phyloP scores from a whole-genome alignment of 2,113 vertebrate genomes.

The Cyphomyrus discorhynchus region DNA sequence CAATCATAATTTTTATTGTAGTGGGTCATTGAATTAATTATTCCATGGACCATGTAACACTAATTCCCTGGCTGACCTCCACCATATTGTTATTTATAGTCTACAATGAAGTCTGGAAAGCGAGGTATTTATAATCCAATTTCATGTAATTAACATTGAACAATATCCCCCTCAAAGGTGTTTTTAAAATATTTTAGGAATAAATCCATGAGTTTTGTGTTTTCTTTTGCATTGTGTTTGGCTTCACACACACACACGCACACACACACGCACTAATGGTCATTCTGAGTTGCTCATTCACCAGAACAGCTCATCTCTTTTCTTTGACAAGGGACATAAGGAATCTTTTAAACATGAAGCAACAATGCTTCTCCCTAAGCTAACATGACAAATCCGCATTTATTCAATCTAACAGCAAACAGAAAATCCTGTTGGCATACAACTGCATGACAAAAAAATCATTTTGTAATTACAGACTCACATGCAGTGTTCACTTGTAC shows the following conservation, averaged over 20 bases:
- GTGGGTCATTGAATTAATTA: slow-evolving; percentile 2
- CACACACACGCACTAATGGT: not conserved
- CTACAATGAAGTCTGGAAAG: not conserved
- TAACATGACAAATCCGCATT: not conserved
- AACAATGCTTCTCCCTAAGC: not conserved
- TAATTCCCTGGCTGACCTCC: not conserved
- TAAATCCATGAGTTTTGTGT: not conserved
- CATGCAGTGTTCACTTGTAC: not conserved
- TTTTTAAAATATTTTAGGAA: not conserved
- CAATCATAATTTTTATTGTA: slow-evolving; percentile 1
- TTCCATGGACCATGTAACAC: not conserved
- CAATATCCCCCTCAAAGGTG: not conserved
- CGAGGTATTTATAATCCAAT: not conserved
- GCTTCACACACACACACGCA: no score
- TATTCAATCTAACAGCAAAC: not conserved
- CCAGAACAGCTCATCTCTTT: not conserved
- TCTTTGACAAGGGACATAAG: not conserved
- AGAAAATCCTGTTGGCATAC: not conserved
- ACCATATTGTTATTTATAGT: not conserved
- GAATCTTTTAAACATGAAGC: not conserved
- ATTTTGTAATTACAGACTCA: not conserved
- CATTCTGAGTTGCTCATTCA: not conserved
- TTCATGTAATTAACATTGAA: not conserved
- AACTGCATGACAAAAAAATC: not conserved
- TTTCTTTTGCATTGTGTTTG: not conserved